phyloP scores from a whole-genome alignment of 2,888 invertebrate species.

The Chymomyza caudatula region DNA sequence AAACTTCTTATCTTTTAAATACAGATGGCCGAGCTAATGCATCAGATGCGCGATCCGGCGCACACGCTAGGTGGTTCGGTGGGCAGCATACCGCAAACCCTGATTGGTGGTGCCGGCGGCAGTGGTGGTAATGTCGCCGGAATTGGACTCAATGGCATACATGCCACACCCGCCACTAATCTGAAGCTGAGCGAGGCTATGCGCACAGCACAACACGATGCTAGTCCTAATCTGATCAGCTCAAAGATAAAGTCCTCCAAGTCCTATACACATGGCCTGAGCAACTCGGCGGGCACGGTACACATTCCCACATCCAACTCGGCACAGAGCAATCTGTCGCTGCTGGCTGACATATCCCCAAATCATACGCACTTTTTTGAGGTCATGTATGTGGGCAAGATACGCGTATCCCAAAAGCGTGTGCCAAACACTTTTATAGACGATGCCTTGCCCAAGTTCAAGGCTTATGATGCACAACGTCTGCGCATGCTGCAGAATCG shows the following conservation, averaged over 20 bases:
- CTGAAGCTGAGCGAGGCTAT: constrained; percentile 76
- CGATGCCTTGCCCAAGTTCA: constrained; percentile 91
- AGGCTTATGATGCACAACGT: constrained; percentile 87
- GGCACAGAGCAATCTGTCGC: constrained; percentile 76
- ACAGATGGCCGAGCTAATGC: constrained; percentile 78
- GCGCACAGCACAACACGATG: constrained; percentile 76
- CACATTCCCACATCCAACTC: constrained; percentile 78
- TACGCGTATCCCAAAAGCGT: constrained; percentile 91
- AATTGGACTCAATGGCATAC: constrained; percentile 57
- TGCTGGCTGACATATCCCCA: constrained; percentile 85
- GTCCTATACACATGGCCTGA: constrained; percentile 78
- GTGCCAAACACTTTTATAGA: constrained; percentile 91
- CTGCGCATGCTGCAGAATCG: constrained; percentile 75
- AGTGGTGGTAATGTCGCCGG: constrained; percentile 44
- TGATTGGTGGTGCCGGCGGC: constrained; percentile 68
- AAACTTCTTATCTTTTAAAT: constrained; percentile 19
- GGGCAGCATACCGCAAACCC: constrained; percentile 77
- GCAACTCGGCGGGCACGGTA: constrained; percentile 77
- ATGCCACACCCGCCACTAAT: constrained; percentile 77
- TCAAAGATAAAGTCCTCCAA: constrained; percentile 78
- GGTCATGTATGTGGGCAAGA: constrained; percentile 94
- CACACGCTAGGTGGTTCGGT: constrained; percentile 78
- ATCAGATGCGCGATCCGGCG: constrained; percentile 78
- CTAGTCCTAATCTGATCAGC: constrained; percentile 75
- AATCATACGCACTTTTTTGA: constrained; percentile 94